phyloP scores from a whole-genome alignment of 2,797 vertebrate species.

The Gadopsis bispinosus region DNA sequence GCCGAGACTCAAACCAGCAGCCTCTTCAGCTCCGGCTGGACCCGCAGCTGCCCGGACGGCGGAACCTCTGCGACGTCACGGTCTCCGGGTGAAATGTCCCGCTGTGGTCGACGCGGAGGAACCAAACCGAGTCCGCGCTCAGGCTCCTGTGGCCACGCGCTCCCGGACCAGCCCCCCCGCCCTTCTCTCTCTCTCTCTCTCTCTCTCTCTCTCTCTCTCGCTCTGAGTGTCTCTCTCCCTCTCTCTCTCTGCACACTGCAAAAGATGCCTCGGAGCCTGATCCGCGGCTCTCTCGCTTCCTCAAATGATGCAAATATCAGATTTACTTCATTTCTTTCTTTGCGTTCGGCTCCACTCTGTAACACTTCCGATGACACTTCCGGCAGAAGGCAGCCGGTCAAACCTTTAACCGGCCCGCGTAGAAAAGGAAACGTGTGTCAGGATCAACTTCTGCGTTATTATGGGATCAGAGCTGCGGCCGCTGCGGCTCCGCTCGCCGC shows the following conservation, averaged over 20 bases:
- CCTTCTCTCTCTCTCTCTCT: constrained; percentile 48
- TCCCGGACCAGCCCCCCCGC: constrained; percentile 50
- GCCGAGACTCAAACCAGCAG: constrained; percentile 39
- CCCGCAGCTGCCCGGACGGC: constrained; percentile 24
- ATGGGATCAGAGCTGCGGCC: background rate
- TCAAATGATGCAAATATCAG: too few species aligned
- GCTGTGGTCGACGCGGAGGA: constrained; percentile 33
- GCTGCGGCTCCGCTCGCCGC: constrained; percentile 8
- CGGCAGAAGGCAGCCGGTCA: too few species aligned
- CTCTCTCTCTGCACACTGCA: constrained; percentile 55
- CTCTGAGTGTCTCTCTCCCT: background rate
- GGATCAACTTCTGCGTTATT: background rate
- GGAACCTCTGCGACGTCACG: constrained; percentile 72
- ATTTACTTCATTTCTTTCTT: too few species aligned
- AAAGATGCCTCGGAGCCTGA: constrained; percentile 32
- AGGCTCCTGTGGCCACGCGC: constrained; percentile 73
- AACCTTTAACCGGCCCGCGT: too few species aligned
- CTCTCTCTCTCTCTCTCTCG: constrained; percentile 43
- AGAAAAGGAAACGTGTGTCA: background rate
- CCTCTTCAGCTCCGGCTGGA: constrained; percentile 31
- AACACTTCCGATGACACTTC: too few species aligned
- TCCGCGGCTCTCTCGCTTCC: too few species aligned
- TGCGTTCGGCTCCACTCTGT: too few species aligned
- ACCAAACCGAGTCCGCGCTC: constrained; percentile 44
- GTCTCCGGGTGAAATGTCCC: constrained; percentile 22